Evolutionary conservation across 2,888 invertebrate species (phyloP).

Genomic region (Pinctada fucata): DNA sequence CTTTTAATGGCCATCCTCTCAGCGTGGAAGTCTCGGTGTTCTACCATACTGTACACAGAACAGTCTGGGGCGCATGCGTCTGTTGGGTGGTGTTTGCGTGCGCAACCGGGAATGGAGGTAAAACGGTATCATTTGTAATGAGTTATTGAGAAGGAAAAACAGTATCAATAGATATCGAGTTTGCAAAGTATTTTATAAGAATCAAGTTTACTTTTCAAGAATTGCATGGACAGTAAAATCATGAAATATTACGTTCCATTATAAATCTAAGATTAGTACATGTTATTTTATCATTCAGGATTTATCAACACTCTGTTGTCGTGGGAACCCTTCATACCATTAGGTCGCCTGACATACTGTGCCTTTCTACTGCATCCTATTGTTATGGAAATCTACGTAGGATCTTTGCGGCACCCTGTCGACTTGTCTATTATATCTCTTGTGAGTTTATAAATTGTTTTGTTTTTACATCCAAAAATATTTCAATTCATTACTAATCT

Average conservation of each 20-base stretch:
- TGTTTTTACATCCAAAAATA: background rate
- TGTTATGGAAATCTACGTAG: constrained; percentile 44
- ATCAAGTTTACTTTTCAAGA: no score
- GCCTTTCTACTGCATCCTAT: constrained; percentile 61
- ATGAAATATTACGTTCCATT: constrained; percentile 24
- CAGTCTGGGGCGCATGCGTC: constrained; percentile 78
- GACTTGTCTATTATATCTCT: constrained; percentile 39
- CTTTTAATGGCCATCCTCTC: constrained; percentile 56
- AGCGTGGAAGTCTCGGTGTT: constrained; percentile 60
- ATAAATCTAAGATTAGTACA: constrained; percentile 74
- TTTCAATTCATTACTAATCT: background rate
- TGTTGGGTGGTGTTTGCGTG: constrained; percentile 80
- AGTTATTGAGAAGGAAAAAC: no score
- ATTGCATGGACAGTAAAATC: no score
- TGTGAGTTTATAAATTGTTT: constrained; percentile 37
- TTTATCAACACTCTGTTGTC: constrained; percentile 56
- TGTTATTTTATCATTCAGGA: constrained; percentile 38
- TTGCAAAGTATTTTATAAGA: no score
- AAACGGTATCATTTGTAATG: constrained; percentile 63
- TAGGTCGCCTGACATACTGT: constrained; percentile 61
- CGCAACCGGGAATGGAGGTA: constrained; percentile 47
- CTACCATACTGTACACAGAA: constrained; percentile 77
- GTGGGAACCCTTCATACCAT: constrained; percentile 55
- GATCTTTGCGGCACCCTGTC: constrained; percentile 29
- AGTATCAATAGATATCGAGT: no score